Evolutionary conservation across 1,140 invertebrate species (phyloP).

Genomic region (Ganaspis sp.): DNA sequence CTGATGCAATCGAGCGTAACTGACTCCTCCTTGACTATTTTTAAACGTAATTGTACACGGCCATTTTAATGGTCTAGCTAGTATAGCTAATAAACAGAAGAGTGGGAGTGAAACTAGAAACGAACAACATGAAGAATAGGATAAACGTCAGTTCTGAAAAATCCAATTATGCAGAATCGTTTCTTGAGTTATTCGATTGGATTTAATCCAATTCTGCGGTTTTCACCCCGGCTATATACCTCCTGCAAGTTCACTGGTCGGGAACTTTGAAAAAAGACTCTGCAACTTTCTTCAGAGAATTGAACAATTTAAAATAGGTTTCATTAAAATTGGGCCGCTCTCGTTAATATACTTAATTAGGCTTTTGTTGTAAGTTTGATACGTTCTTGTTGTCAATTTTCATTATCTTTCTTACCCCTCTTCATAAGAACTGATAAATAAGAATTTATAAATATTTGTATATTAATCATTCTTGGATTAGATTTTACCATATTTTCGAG

Average conservation of each 20-base stretch:
- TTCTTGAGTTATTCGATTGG: slow-evolving; percentile 6
- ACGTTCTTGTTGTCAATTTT: too few relatives aligned
- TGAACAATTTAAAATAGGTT: too few relatives aligned
- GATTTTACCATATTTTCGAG: too few relatives aligned
- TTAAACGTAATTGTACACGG: slow-evolving; percentile 73
- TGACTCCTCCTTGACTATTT: slow-evolving; percentile 69
- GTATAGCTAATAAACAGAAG: slow-evolving; percentile 60
- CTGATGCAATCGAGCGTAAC: slow-evolving; percentile 74
- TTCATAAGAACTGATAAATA: too few relatives aligned
- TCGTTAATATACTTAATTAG: too few relatives aligned
- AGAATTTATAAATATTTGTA: too few relatives aligned
- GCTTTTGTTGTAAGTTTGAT: too few relatives aligned
- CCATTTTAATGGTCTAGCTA: slow-evolving; percentile 71
- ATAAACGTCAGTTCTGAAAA: neutral
- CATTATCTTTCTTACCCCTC: too few relatives aligned
- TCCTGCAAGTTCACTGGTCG: neutral
- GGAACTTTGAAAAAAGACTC: neutral
- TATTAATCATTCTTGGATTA: too few relatives aligned
- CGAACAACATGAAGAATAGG: slow-evolving; percentile 30
- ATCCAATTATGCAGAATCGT: neutral
- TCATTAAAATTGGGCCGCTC: too few relatives aligned
- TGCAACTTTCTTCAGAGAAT: too few relatives aligned
- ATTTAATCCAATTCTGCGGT: slow-evolving; percentile 2
- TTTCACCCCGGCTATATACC: neutral
- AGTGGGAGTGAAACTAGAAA: slow-evolving; percentile 36